Evolutionary conservation across 2,113 vertebrate genomes (phyloP).

Genomic region (Litocranius walleri): DNA sequence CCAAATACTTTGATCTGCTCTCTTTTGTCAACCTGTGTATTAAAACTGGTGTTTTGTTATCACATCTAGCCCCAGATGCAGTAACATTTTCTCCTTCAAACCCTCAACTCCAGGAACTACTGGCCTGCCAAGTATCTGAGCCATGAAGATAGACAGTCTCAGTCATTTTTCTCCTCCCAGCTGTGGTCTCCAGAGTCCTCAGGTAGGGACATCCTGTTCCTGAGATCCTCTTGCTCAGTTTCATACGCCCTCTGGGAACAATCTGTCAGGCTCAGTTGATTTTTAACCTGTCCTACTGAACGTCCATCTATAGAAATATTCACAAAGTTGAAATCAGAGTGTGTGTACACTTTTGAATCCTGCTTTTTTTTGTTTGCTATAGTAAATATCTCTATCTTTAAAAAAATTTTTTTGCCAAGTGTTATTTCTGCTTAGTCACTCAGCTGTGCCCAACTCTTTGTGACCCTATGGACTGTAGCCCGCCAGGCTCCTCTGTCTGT

Average conservation of each 20-base stretch:
- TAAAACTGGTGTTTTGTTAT: not conserved
- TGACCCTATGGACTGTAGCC: not conserved
- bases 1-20: not conserved
- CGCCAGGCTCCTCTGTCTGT: not conserved
- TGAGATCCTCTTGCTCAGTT: not conserved
- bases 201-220: not conserved
- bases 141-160: not conserved
- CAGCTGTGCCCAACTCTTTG: not conserved
- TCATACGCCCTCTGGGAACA: not conserved
- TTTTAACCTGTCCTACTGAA: not conserved
- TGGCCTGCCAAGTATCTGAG: not conserved
- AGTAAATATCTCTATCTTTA: not conserved
- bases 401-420: not conserved
- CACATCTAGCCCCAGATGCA: not conserved
- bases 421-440: not conserved
- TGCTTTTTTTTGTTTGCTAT: not conserved
- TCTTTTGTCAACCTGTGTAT: not conserved
- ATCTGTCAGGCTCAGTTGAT: not conserved
- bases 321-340: not conserved
- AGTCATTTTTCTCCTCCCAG: not conserved
- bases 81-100: not conserved
- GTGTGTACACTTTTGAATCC: not conserved
- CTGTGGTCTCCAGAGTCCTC: not conserved
- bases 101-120: not conserved
- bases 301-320: not conserved